Conservation (phyloP, 2,888 invertebrate genomes). For the Tryphoninae sp. region DNA sequence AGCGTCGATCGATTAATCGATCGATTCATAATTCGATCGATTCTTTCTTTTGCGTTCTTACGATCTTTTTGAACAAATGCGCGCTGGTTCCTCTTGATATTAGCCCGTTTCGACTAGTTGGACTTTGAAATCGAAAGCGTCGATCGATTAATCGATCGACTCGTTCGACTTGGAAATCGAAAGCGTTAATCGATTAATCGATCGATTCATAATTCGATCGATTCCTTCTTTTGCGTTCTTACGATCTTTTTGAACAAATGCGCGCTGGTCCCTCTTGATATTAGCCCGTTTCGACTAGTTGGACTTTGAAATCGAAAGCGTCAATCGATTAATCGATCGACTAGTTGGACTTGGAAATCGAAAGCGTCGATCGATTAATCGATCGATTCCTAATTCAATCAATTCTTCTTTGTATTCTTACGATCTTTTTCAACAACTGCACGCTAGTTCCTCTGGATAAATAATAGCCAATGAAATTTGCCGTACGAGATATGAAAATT, state of each 20-base stretch:
- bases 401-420: neutral
- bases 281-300: neutral
- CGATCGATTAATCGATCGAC: constrained; percentile 49
- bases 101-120: neutral
- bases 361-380: constrained; percentile 48
- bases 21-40: neutral
- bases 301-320: constrained; percentile 1
- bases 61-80: neutral
- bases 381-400: constrained; percentile 12
- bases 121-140: constrained; percentile 15
- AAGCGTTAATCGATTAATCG: constrained; percentile 49
- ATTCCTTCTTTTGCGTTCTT: neutral
- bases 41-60: neutral
- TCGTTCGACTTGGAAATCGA: neutral
- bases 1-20: constrained; percentile 53
- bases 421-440: neutral
- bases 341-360: neutral
- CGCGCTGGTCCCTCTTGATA: neutral
- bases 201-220: constrained; percentile 5
- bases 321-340: constrained; percentile 52
- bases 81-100: neutral
- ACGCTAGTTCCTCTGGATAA: neutral
- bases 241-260: neutral
- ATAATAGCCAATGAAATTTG: neutral
- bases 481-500: neutral